A percentile compares a stretch with the other conserved stretches of the same genome.
Conservation (phyloP, 2,113 vertebrate species). For the Pluvianellus socialis region DNA sequence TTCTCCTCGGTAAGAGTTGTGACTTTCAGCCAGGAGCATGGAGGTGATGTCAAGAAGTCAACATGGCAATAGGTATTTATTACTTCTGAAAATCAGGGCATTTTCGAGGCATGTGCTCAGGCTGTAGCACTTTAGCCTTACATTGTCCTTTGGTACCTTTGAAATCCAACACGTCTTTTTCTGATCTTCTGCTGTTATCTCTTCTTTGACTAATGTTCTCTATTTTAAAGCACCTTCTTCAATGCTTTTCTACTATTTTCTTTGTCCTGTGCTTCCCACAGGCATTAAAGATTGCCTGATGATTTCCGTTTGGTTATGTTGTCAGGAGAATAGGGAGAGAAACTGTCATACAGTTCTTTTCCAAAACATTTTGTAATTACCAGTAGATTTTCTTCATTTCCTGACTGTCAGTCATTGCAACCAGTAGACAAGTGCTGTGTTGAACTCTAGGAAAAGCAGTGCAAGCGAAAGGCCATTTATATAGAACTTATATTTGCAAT, state of each 20-base stretch:
- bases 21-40: not conserved
- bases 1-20: not conserved
- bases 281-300: not conserved
- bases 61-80: not conserved
- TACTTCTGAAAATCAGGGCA: not conserved
- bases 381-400: not conserved
- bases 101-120: not conserved
- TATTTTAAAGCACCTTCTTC: not conserved
- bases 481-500: not conserved
- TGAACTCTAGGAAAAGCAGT: not conserved
- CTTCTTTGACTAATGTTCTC: not conserved
- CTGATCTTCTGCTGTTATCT: not conserved
- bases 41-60: not conserved
- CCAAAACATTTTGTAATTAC: not conserved
- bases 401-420: not conserved
- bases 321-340: not conserved
- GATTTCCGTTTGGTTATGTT: not conserved
- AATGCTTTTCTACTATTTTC: not conserved
- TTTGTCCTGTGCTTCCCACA: not conserved
- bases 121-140: not conserved
- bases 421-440: not conserved
- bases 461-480: not conserved
- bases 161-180: not conserved
- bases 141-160: not conserved
- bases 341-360: not conserved